A percentile compares a stretch with the other conserved stretches of the same genome.
These are phyloP conservation scores for Eucidaris tribuloides DNA, from an alignment of 35 echinoderm and acorn worm genomes.

Conservation along the genomic window DNA sequence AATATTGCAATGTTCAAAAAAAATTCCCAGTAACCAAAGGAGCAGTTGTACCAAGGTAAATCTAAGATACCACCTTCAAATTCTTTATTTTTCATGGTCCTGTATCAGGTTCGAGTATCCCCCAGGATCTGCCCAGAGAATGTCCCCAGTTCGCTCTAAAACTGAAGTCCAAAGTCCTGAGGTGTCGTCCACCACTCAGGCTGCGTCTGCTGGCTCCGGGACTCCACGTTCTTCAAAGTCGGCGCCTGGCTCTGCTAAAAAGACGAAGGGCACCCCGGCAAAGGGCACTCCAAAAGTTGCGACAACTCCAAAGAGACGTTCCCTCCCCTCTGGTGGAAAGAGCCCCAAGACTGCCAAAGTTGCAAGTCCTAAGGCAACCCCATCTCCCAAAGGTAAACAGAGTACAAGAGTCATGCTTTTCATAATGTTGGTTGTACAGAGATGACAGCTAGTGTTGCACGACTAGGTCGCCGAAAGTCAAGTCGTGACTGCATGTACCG, in stretches of 20 bases:
- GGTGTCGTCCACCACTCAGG: constrained; percentile 55
- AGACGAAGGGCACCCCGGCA: constrained; percentile 12
- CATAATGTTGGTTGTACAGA: too few species aligned
- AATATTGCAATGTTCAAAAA: too few species aligned
- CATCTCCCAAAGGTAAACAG: too few species aligned
- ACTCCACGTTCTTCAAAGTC: constrained; percentile 26
- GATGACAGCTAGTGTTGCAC: too few species aligned
- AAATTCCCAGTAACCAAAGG: too few species aligned
- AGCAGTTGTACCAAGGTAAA: too few species aligned
- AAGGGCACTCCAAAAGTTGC: constrained; percentile 40
- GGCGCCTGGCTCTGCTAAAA: background rate
- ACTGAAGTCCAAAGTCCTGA: constrained; percentile 79
- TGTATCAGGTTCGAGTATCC: constrained; percentile 90
- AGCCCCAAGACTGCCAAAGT: constrained; percentile 54
- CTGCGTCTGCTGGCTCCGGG: background rate
- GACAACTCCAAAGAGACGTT: too few species aligned
- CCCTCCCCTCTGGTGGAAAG: background rate
- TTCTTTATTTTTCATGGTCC: too few species aligned
- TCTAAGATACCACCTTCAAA: too few species aligned
- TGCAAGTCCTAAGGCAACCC: constrained; percentile 14
- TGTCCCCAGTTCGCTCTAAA: constrained; percentile 9
- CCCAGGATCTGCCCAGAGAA: constrained; percentile 53
- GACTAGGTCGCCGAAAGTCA: too few species aligned
- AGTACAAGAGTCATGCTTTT: too few species aligned
- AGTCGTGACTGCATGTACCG: too few species aligned